phyloP scores from a whole-genome alignment of 2,113 vertebrate species.

The Colaptes auratus region DNA sequence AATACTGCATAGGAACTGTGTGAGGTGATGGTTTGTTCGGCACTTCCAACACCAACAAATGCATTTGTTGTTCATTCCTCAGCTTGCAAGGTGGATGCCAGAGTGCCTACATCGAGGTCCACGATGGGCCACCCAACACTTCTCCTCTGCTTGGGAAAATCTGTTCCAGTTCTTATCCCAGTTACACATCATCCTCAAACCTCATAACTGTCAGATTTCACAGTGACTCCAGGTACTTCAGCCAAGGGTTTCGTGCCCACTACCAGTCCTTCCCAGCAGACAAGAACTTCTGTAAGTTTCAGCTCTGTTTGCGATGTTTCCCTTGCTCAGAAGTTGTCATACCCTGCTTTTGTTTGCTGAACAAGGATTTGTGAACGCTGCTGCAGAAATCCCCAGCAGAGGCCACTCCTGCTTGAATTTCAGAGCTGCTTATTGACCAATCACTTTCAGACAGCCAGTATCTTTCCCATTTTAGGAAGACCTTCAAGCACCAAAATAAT shows the following conservation, averaged over 20 bases:
- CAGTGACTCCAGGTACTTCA: conserved; percentile 18
- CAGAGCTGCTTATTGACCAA: not conserved
- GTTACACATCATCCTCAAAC: conserved; percentile 70
- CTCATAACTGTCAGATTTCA: conserved; percentile 70
- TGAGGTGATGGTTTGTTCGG: not conserved
- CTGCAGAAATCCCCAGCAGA: not conserved
- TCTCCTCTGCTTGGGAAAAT: conserved; percentile 63
- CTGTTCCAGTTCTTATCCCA: not conserved
- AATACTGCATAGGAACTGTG: not conserved
- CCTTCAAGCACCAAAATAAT: not conserved
- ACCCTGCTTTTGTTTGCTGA: not conserved
- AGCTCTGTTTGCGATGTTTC: not conserved
- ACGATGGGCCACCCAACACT: conserved; percentile 65
- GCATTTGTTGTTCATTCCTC: not conserved
- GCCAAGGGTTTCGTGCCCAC: conserved; percentile 30
- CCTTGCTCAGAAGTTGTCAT: not conserved
- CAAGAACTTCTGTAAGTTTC: conserved; percentile 59
- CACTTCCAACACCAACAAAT: not conserved
- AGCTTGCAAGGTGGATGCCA: conserved; percentile 65
- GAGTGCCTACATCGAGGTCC: conserved; percentile 69
- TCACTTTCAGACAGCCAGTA: not conserved
- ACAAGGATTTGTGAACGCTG: not conserved
- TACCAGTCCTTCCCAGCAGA: conserved; percentile 50
- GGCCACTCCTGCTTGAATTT: not conserved
- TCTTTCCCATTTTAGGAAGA: not conserved